Evolutionary conservation across 2,888 invertebrate species (phyloP).

Genomic region (Bombylius major): DNA sequence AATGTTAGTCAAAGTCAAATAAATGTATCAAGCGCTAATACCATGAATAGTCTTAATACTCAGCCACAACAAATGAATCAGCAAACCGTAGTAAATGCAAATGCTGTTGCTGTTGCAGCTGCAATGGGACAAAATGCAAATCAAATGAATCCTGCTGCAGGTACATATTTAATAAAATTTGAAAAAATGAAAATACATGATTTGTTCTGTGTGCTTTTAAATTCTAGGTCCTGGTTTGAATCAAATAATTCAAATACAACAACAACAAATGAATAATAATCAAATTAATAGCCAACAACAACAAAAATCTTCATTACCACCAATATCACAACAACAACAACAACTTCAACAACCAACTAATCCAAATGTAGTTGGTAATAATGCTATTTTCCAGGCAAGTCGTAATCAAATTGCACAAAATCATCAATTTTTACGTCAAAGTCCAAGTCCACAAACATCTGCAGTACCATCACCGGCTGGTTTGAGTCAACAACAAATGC

Average conservation of each 20-base stretch:
- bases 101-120: background rate
- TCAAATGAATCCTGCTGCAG: conserved; percentile 13
- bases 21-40: conserved; percentile 14
- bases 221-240: conserved; percentile 21
- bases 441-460: conserved; percentile 48
- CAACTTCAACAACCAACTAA: conserved; percentile 14
- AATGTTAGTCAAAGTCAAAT: conserved; percentile 21
- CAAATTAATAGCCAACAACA: conserved; percentile 8
- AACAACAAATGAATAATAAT: background rate
- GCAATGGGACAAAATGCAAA: conserved; percentile 14
- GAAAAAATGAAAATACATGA: background rate
- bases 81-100: conserved; percentile 23
- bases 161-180: conserved; percentile 1
- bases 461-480: conserved; percentile 59
- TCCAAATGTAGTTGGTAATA: conserved; percentile 34
- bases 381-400: conserved; percentile 36
- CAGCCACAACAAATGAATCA: conserved; percentile 9
- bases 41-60: conserved; percentile 5
- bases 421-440: conserved; percentile 60
- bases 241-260: background rate
- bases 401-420: conserved; percentile 53
- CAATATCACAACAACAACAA: conserved; percentile 24
- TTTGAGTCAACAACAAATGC: conserved; percentile 35
- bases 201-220: conserved; percentile 14
- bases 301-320: conserved; percentile 22